These are phyloP conservation scores for Cryptotermes secundus DNA, from an alignment of 1,140 invertebrate genomes.

Conservation along the genomic window DNA sequence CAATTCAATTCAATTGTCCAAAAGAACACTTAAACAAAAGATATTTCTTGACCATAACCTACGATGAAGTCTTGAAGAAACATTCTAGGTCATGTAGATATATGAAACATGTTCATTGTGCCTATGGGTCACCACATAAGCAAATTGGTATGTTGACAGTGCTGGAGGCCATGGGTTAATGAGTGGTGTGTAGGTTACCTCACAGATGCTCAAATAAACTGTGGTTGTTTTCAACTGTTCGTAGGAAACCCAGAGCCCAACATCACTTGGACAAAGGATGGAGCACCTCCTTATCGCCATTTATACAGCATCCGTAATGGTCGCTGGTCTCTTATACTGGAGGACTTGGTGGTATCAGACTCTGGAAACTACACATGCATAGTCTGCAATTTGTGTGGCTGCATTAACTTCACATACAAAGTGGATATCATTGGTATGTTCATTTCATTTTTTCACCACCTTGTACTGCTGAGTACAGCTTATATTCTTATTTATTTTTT, in stretches of 20 bases:
- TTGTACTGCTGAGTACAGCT: not conserved
- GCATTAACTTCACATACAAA: slow-evolving; percentile 71
- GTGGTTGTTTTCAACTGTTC: slow-evolving; percentile 16
- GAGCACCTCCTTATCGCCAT: slow-evolving; percentile 56
- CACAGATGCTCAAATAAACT: not conserved
- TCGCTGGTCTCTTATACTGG: slow-evolving; percentile 70
- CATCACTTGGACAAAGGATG: slow-evolving; percentile 78
- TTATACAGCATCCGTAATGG: slow-evolving; percentile 59
- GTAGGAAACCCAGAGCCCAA: slow-evolving; percentile 72
- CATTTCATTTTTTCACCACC: too few species aligned
- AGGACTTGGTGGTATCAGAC: slow-evolving; percentile 74
- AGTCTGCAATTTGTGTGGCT: slow-evolving; percentile 75
- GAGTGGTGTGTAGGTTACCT: not conserved
- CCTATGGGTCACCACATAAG: too few species aligned
- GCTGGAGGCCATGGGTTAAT: too few species aligned
- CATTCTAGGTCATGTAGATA: too few species aligned
- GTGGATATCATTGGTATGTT: slow-evolving; percentile 69
- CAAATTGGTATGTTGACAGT: too few species aligned
- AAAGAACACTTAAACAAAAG: too few species aligned
- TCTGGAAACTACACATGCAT: slow-evolving; percentile 83
- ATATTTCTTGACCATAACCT: too few species aligned
- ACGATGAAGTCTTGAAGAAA: too few species aligned
- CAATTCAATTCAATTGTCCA: too few species aligned
- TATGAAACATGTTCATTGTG: too few species aligned
- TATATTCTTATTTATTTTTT: too few species aligned